These are phyloP conservation scores for Actias luna DNA, from an alignment of 2,888 invertebrate genomes.

Conservation along the genomic window DNA sequence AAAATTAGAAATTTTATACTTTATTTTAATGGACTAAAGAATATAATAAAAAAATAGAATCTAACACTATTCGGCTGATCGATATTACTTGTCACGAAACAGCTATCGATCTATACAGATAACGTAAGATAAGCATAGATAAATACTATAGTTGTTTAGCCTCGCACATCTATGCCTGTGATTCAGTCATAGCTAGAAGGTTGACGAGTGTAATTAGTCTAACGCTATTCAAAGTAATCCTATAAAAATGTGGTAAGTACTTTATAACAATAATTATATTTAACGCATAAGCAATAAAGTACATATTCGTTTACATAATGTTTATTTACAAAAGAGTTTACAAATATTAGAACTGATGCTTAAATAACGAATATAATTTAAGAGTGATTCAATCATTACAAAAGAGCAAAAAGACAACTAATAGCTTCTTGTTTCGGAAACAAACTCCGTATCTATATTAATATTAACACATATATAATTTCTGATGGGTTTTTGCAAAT, in stretches of 20 bases:
- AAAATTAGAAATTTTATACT: background rate
- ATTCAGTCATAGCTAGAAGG: slow-evolving; percentile 11
- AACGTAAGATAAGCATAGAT: slow-evolving; percentile 10
- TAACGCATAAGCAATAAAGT: background rate
- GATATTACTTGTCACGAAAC: background rate
- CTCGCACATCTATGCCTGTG: background rate
- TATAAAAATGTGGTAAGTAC: slow-evolving; percentile 18
- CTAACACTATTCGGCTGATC: background rate
- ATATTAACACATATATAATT: too few relatives aligned
- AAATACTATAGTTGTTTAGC: slow-evolving; percentile 10
- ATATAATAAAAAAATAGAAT: background rate
- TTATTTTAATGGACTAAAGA: background rate
- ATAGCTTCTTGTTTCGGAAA: too few relatives aligned
- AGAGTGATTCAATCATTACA: too few relatives aligned
- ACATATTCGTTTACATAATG: background rate
- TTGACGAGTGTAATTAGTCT: background rate
- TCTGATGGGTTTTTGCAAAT: too few relatives aligned
- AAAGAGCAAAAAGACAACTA: too few relatives aligned
- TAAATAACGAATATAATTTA: too few relatives aligned
- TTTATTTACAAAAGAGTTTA: background rate
- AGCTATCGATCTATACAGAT: slow-evolving; percentile 1
- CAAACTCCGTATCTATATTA: too few relatives aligned
- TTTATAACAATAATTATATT: slow-evolving; percentile 1
- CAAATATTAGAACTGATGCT: too few relatives aligned
- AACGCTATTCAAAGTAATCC: background rate